These are phyloP conservation scores for Subacronicta megacephala DNA, from an alignment of 2,888 invertebrate genomes.

Conservation along the genomic window DNA sequence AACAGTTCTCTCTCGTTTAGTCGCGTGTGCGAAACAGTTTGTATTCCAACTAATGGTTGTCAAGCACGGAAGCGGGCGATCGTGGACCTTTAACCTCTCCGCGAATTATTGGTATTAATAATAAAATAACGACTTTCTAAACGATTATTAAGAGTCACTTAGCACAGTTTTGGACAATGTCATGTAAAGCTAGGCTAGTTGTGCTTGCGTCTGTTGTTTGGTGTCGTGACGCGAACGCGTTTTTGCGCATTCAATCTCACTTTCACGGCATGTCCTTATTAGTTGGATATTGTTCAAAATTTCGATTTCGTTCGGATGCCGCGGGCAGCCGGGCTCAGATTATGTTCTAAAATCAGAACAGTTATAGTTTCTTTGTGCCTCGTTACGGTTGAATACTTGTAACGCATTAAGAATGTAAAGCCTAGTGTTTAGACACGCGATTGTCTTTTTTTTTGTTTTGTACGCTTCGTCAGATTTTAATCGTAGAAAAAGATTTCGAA, in stretches of 20 bases:
- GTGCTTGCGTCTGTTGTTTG: constrained; percentile 52
- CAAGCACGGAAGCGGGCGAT: constrained; percentile 69
- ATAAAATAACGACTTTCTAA: constrained; percentile 81
- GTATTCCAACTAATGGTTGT: constrained; percentile 64
- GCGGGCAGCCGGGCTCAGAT: constrained; percentile 51
- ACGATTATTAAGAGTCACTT: constrained; percentile 72
- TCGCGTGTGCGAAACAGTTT: constrained; percentile 66
- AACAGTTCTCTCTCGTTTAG: constrained; percentile 56
- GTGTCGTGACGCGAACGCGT: constrained; percentile 62
- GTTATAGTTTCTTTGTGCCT: constrained; percentile 50
- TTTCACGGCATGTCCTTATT: constrained; percentile 84
- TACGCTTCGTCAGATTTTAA: too few species aligned
- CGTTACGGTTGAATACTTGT: constrained; percentile 42
- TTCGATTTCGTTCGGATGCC: constrained; percentile 76
- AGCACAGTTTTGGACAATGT: constrained; percentile 60
- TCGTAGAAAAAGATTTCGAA: too few species aligned
- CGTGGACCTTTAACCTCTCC: constrained; percentile 70
- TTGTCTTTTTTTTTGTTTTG: constrained; percentile 26
- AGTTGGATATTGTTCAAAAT: constrained; percentile 77
- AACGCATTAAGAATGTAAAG: constrained; percentile 37
- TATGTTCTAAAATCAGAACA: constrained; percentile 51
- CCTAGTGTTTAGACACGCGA: constrained; percentile 42
- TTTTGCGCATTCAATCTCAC: constrained; percentile 71
- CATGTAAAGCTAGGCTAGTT: constrained; percentile 51
- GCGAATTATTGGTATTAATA: constrained; percentile 73